Base-by-base conservation (phyloP, 2,113 vertebrate species). In the Himantopus leucocephalus region DNA sequence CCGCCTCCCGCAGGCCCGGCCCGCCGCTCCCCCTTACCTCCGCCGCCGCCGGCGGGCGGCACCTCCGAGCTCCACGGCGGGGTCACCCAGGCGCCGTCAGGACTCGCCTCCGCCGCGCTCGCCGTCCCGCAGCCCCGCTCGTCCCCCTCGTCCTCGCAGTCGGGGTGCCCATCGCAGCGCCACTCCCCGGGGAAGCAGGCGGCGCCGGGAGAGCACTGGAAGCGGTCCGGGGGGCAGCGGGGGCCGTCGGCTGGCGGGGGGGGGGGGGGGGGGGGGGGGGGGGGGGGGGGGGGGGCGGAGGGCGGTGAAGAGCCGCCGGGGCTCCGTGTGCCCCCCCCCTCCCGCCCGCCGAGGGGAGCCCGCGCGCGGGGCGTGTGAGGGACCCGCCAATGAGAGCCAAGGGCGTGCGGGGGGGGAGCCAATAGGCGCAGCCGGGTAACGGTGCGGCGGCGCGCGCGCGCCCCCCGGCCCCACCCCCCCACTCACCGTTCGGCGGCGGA, bases 91-190 rank as follows among this genome's bases (percentile, higher is more conserved):
- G 32, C 20, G 13, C 13, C 9, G 5, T 16, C 26, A 10, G 47
- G 20, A 48, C 20, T 48, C 47, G 47, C 20, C 47, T 48, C 47
- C 47, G 47, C 20, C 14, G 59, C 3, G 5, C 39, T 52, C 37
- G 5, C 22, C 7, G 74, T 52, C 32, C 5, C 82, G 32, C 96
- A 96, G 90, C 10, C 88, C 48, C 1, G 13, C 77, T 97, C 96
- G 56, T 96, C 96, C 41, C 0, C 8, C 2, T 7, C 92, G 6
- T 66, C 79, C 3, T n/a, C 19, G 53, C 96, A 96, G 95, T 97
- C 96, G 17, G 93, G 63, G 66, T 96, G 80, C 8, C 86, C 90
- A 15, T 97, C 96, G 41, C 96, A 96, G n/a, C 8, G 85, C 95
- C 90, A 95, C 6, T 72, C 78, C 11, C 0, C 7, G 3, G 71